Conservation (phyloP, 2,113 vertebrate genomes). For the Ellobius talpinus region DNA sequence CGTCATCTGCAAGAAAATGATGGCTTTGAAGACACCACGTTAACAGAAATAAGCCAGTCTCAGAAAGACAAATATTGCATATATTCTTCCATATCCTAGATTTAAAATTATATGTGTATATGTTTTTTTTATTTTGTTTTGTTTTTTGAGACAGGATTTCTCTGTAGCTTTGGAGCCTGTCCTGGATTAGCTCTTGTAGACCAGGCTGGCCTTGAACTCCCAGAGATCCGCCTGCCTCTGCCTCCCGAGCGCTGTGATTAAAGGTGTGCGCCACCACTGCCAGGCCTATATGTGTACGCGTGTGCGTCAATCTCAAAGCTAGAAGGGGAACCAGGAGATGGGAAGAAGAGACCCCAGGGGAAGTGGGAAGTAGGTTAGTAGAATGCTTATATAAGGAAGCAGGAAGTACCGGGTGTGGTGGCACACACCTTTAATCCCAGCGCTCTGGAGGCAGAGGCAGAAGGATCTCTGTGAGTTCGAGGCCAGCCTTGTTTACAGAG, state of each 20-base stretch:
- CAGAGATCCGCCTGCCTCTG: too few species aligned
- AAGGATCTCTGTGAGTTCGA: background rate
- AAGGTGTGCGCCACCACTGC: too few species aligned
- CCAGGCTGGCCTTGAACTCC: too few species aligned
- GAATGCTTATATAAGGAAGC: background rate
- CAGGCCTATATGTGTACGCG: too few species aligned
- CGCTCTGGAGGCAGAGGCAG: background rate
- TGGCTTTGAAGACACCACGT: background rate
- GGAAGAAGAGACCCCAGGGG: background rate
- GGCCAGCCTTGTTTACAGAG: background rate
- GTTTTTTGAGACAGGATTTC: too few species aligned
- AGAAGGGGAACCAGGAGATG: background rate
- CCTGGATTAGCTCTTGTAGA: too few species aligned
- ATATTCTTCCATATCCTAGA: background rate
- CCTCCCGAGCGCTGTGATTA: too few species aligned
- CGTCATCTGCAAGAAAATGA: background rate
- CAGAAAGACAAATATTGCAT: background rate
- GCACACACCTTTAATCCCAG: background rate
- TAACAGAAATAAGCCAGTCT: background rate
- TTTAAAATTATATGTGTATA: background rate
- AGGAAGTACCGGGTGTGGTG: background rate
- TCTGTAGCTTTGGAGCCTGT: too few species aligned
- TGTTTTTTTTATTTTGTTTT: too few species aligned
- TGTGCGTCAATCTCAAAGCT: background rate
- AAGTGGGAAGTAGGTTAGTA: background rate